Evolutionary conservation across 1,140 invertebrate species (phyloP), one percentile per base, ranked within the genome.

Genomic region (Zeugodacus cucurbitae): DNA sequence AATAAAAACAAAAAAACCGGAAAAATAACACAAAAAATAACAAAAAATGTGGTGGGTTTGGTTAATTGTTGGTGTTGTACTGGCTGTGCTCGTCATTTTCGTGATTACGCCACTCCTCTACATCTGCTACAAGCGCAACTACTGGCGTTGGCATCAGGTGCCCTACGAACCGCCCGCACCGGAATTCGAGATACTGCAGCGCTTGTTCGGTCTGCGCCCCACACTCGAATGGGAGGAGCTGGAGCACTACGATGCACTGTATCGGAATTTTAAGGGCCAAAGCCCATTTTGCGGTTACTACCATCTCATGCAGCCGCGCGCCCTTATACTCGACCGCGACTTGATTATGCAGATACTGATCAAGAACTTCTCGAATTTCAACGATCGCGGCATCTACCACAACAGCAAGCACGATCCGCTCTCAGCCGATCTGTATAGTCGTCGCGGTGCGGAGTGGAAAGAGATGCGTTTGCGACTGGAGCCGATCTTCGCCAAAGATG

Each of bases 401-500:
- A 94, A 95, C 87, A 93, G 94, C 26, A 92, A 94, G 22, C 90
- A 94, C 74, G 95, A 95, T 87, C 93, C 95, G 3, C 62, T 96
- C 37, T 92, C 93, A n/a, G 94, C 91, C n/a, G 94, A 95, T 91
- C 89, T 95, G 37, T 95, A 95, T 88, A 93, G 93, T 17, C 89
- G 94, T 86, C 92, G 93, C 74, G 95, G 94, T 5, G 91, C 94
- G 22, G 92, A 93, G 26, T 96, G 96, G 96, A 94, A 94, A 89
- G 91, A 94, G 62, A 94, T 96, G 89, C 93, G 96, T 62, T 92
- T 94, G 29, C 95, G 96, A 88, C 93, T 96, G 57, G 95, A 95
- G 78, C 95, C 95, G 5, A 94, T 94, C 3, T 96, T 96, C 89
- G 96, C 95, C 2, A 93, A 94, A 0, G 94, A 94, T 11, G 95